These are phyloP conservation scores for Chrysemys picta DNA, from an alignment of 2,113 vertebrate genomes.

Conservation along the genomic window DNA sequence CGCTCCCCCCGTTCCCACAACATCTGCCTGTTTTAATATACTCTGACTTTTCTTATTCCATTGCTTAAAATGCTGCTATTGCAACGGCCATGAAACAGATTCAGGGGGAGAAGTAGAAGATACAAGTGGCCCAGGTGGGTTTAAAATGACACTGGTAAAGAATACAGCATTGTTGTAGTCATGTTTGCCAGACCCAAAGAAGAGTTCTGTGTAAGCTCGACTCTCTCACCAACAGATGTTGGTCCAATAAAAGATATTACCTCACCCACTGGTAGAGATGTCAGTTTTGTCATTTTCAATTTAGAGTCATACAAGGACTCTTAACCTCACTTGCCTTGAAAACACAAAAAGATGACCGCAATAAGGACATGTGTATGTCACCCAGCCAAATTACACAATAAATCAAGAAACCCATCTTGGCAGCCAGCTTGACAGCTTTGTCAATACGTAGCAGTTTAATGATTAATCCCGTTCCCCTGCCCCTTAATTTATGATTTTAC, in stretches of 20 bases:
- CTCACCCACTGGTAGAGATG: neutral
- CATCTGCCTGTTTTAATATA: neutral
- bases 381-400: neutral
- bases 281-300: neutral
- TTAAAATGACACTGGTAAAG: neutral
- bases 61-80: neutral
- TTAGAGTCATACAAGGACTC: neutral
- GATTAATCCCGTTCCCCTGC: neutral
- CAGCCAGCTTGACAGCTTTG: neutral
- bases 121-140: neutral
- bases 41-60: neutral
- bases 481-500: neutral
- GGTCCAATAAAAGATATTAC: neutral
- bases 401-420: neutral
- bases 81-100: neutral
- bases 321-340: neutral
- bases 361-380: neutral
- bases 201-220: neutral
- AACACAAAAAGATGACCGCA: neutral
- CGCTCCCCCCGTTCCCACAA: neutral
- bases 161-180: neutral
- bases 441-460: neutral
- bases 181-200: neutral
- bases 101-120: neutral
- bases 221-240: neutral